Evolutionary conservation across 2,888 invertebrate species (phyloP), one percentile per base, ranked within the genome.

Genomic region (Xestia xanthographa): DNA sequence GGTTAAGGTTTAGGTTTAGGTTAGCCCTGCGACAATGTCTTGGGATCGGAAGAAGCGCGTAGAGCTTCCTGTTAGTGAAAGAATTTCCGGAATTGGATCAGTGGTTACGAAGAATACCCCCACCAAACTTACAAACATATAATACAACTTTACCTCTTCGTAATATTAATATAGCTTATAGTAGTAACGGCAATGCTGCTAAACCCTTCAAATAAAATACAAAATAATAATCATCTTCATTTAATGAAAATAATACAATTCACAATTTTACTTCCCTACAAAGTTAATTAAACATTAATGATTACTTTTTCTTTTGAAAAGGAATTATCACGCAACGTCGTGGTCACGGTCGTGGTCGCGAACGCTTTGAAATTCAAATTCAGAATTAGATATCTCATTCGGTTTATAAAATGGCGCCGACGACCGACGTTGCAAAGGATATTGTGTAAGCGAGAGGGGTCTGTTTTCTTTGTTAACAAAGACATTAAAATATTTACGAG

Each of bases 341-440:
- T n/a, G n/a, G n/a, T n/a, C n/a, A n/a, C n/a, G 67, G 14, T 53
- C 62, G 70, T 43, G 34, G 68, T 58, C 50, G 43, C 29, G 8
- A 34, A 17, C 34, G 69, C 67, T 80, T 77, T 80, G 75, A 66
- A 72, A 80, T 83, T 83, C 63, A 77, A 80, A 83, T 83, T 84
- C 43, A 62, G 60, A 80, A 83, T 75, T 50, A 34, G 66, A 70
- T 29, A 58, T 58, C 29, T 65, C 58, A 69, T 65, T 43, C 41
- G 0, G 26, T 69, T 75, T 78, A 83, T 50, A 11, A 82, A 81
- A 82, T 66, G 34, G 26, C 53, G 50, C n/a, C 43, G 34, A 29
- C 17, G 45, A 38, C 14, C 17, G 45, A 38, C 14, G n/a, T 20
- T 45, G 1, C 11, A 60, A 60, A 41, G 34, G 62, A 50, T 62